Base-by-base conservation (phyloP, 2,888 invertebrate species). In the Diaphora mendica region DNA sequence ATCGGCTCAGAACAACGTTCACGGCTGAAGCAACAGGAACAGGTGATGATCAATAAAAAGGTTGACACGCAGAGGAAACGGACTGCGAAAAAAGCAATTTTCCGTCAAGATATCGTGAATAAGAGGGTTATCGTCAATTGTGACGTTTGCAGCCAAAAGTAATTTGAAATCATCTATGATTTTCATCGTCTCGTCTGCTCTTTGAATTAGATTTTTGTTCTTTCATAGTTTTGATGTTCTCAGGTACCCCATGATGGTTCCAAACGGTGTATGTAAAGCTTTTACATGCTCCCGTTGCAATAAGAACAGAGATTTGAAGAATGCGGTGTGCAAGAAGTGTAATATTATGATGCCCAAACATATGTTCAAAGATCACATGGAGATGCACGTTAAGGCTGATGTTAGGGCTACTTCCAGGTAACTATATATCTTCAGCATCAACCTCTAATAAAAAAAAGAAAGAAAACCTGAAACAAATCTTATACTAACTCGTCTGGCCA, bases 251-350 rank as follows among this genome's bases (percentile, higher is more conserved):
- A 87, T 89, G 88, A 77, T 91, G 8, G 70, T 89, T 0, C 72
- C 85, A 0, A 79, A 80, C 0, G 85, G 83, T 1, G 79, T 80
- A 0, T 74, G 72, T 59, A 88, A 90, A 42, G 75, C 82, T 0
- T 91, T 91, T 65, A 73, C 89, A 0, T 92, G 92, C 68, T 90
- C 91, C 0, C 86, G 91, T 0, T 92, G 92, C 70, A 91, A 91
- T 76, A 90, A 90, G 68, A 85, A 86, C 4, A 76, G 79, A 0
- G 83, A 84, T 0, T 62, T 77, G 0, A 80, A 75, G 4, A 80
- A 71, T 4, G 64, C 77, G 1, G 59, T 77, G 1, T 87, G 85
- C 33, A 86, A 75, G 64, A 87, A 82, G 51, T 87, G 86, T 26
- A 87, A 86, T 20, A 48, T 85, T 0, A 73, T 71, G 3, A 76